Evolutionary conservation across 2,797 vertebrate species (phyloP).

Genomic region (Capromys pilorides): DNA sequence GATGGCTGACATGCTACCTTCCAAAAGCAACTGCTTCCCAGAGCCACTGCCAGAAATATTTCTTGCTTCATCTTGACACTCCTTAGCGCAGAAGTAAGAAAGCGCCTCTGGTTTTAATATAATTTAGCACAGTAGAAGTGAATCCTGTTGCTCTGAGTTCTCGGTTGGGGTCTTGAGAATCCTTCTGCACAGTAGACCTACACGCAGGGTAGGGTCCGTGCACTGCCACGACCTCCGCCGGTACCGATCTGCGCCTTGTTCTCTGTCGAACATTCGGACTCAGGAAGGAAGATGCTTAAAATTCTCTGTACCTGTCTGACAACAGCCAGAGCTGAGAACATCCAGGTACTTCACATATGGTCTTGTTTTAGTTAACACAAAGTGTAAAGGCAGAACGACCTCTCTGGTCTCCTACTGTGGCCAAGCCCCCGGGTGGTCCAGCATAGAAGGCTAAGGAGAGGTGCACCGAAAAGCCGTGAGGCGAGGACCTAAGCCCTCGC

Average conservation of each 20-base stretch:
- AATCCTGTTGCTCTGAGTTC: background rate
- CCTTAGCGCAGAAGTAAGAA: background rate
- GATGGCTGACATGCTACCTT: background rate
- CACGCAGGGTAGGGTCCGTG: background rate
- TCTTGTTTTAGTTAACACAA: background rate
- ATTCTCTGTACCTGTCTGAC: background rate
- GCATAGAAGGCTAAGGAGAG: background rate
- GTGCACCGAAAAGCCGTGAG: background rate
- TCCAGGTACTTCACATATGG: background rate
- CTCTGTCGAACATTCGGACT: background rate
- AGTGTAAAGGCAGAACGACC: background rate
- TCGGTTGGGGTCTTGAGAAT: background rate
- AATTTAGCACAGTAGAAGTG: background rate
- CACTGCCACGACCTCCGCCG: background rate
- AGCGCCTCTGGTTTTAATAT: background rate
- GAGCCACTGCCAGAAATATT: background rate
- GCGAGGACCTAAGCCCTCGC: background rate
- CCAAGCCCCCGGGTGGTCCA: background rate
- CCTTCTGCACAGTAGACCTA: background rate
- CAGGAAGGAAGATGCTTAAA: background rate
- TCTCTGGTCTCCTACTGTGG: background rate
- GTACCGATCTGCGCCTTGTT: fast-evolving
- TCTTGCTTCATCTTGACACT: slow-evolving; percentile 16
- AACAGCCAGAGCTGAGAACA: background rate
- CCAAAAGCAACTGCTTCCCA: slow-evolving; percentile 33